Evolutionary conservation across 2,888 invertebrate species (phyloP), one percentile per base, ranked within the genome.

Genomic region (Coelogynopora nodosa): DNA sequence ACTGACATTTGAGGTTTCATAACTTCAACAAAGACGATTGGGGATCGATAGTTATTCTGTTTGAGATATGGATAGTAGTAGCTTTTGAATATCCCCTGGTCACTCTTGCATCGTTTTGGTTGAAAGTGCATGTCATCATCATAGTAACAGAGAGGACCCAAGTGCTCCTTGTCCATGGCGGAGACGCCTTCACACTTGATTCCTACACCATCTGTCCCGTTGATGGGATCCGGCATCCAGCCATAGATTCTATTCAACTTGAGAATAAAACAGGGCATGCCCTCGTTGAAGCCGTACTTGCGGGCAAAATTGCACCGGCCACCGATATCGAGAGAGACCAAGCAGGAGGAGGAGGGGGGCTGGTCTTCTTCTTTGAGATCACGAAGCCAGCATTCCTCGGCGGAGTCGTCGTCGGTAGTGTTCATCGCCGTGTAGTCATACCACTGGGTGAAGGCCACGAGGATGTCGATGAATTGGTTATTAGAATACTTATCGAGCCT

Each of bases 31-130:
- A 93, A 91, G 5, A 93, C 91, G 67, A 93, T 90, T 0, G 93
- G 93, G 1, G 91, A 91, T 49, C 91, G 89, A 89, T 92, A 93
- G 83, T 92, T 92, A 85, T 91, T 90, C 89, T 92, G 92, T 88
- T 92, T 92, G 31, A 91, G 89, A 89, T 92, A 93, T 5, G 93
- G 93, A 89, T 91, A 93, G 90, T 91, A 93, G 88, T 91, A 91
- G 89, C 96, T 96, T 89, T 95, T 94, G 89, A 93, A 92, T 67
- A 28, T 30, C 0, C 87, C 87, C 18, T 84, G 49, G 30, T 67
- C 67, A 27, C 23, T 29, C n/a, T 49, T 87, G n/a, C n/a, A n/a
- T n/a, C n/a, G 91, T 91, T 89, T 96, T 96, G 89, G 95, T 94
- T 89, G 93, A 92, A 49, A 28, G 26, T 0, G 49, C 87, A 18